Evolutionary conservation across 37 sponge, comb jelly and placozoan genomes (phyloP).

Genomic region (Mnemiopsis leidyi): DNA sequence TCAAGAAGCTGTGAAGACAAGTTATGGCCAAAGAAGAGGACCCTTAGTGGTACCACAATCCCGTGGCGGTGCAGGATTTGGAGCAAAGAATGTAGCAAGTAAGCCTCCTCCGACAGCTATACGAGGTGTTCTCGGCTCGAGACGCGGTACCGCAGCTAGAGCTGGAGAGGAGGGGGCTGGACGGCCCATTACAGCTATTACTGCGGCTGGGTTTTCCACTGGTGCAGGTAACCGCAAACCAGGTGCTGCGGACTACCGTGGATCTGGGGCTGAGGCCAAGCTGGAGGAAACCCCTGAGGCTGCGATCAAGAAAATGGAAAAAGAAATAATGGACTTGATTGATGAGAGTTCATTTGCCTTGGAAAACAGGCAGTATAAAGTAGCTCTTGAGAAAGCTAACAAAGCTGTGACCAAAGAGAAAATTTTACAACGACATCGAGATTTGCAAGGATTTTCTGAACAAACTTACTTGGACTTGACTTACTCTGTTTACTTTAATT

Average conservation of each 20-base stretch:
- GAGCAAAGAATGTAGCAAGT: background rate
- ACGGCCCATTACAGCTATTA: constrained; percentile 90
- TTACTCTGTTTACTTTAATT: constrained; percentile 84
- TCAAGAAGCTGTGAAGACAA: constrained; percentile 82
- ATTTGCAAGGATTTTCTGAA: constrained; percentile 62
- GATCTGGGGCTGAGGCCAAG: background rate
- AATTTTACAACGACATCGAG: constrained; percentile 67
- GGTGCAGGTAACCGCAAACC: constrained; percentile 3
- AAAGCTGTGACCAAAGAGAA: constrained; percentile 91
- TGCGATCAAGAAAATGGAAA: constrained; percentile 82
- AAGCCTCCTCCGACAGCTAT: constrained; percentile 46
- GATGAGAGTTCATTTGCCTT: constrained; percentile 86
- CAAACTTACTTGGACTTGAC: constrained; percentile 60
- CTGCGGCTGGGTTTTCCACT: constrained; percentile 82
- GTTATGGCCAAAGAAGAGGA: constrained; percentile 87
- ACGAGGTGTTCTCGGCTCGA: constrained; percentile 44
- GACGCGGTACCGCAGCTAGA: background rate
- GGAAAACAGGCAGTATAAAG: constrained; percentile 74
- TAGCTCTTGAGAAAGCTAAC: constrained; percentile 90
- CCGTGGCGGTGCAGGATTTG: constrained; percentile 63
- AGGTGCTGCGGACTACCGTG: background rate
- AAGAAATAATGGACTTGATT: constrained; percentile 78
- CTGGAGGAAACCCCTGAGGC: constrained; percentile 73
- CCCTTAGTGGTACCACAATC: constrained; percentile 67
- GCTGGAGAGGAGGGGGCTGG: constrained; percentile 71